Evolutionary conservation across 2,888 invertebrate species (phyloP), one percentile per base, ranked within the genome.

Genomic region (Cephonodes hylas): DNA sequence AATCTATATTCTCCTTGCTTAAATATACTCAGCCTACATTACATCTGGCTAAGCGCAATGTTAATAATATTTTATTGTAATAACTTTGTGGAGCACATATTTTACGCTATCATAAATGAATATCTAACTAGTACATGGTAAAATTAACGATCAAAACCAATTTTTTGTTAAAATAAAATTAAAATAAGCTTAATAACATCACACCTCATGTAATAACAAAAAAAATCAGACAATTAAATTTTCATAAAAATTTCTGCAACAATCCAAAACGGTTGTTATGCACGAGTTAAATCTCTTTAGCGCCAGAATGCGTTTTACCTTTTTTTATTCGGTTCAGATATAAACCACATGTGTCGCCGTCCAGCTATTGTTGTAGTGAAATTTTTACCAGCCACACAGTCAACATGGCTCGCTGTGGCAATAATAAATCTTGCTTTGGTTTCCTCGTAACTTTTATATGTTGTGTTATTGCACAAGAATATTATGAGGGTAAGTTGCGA

Each of bases 401-500:
- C 38, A 65, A 63, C 60, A 73, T 72, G 72, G 62, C 66, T 64
- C 63, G 61, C 64, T 63, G 61, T 46, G 38, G 38, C 38, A 38
- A 38, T n/a, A 44, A 44, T 48, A 18, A 31, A 53, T 53, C 53
- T 53, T 53, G 27, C 18, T 60, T 60, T 27, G 20, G 42, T 38
- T 63, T 67, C 59, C 58, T 72, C 53, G 59, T 45, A 23, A 15
- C 42, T 34, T 44, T 79, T 34, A 46, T 80, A 18, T 74, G 72
- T 56, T 80, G 65, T 72, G 79, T 76, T 10, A 62, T 66, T 3
- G 69, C 79, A 8, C 81, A 84, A 63, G 79, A 83, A 62, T 80
- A 77, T 71, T 77, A 71, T 70, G 84, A 86, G 77, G 80, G 88
- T 88, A 70, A 80, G 75, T 60, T 13, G 23, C 15, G 10, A 45